Base-by-base conservation (phyloP, 23 tunicate genomes). In the Styela plicata region DNA sequence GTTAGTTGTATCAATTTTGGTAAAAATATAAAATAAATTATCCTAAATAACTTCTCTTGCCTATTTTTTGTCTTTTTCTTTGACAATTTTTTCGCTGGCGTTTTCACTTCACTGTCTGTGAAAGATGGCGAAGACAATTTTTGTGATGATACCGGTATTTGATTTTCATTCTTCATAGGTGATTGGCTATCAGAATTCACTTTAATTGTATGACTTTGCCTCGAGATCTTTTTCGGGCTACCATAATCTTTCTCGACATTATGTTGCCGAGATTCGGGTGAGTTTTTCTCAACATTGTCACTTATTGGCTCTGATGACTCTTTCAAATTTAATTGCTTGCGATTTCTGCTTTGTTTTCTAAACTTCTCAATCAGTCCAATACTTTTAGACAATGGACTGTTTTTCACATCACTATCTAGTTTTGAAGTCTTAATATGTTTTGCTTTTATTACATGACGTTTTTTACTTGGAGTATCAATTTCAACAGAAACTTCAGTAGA, bases 311-410 rank as follows among this genome's bases (percentile, higher is more conserved):
- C 13, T 13, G 57, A 44, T 44, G 57, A 7, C 13, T 44, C 57
- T 44, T 44, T 44, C 57, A 13, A 44, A 44, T 7, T 44, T 5
- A 13, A 44, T 13, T 44, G 7, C 57, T 44, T 44, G 7, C 13
- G 7, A 44, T 44, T 44, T 44, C 57, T 44, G 57, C 57, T 13
- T 44, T 44, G 57, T 44, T 7, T 44, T 44, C 57, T 44, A 44
- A 44, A 44, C 13, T 44, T 44, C 13, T 44, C 57, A 44, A 44
- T 44, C 7, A 44, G 57, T 44, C 57, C 57, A 44, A 44, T 44
- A 34, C 77, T 71, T 71, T 71, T 71, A 32, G 77, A 31, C 5
- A 71, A 29, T 3, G 77, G 77, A 34, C 77, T 71, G 36, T 30
- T 71, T 32, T 34, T 71, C 3, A 34, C 24, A 28, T 71, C 34